These are phyloP conservation scores for Yponomeuta plumbellus DNA, from an alignment of 2,888 invertebrate genomes.

Conservation along the genomic window DNA sequence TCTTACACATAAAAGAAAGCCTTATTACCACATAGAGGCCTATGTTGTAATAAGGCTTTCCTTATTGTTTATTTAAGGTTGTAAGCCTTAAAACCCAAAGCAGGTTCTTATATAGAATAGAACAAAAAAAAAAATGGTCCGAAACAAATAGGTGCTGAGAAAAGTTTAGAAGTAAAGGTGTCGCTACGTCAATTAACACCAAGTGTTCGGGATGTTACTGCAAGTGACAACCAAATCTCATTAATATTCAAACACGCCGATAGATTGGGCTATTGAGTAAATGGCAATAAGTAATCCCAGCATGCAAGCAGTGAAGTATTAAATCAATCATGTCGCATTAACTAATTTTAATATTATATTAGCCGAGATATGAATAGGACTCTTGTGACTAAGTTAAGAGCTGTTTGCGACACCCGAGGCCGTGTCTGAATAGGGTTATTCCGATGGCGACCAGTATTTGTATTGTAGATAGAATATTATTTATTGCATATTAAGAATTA, in stretches of 20 bases:
- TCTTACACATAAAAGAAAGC: too few relatives aligned
- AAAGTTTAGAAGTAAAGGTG: not conserved
- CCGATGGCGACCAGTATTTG: not conserved
- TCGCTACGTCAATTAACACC: not conserved
- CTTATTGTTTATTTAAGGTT: too few relatives aligned
- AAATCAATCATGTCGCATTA: conserved; percentile 49
- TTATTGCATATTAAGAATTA: too few relatives aligned
- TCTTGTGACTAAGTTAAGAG: conserved; percentile 11
- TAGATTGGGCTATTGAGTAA: not conserved
- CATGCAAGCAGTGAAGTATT: conserved; percentile 21
- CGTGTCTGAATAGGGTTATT: not conserved
- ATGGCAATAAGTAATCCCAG: not conserved
- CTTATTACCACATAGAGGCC: too few relatives aligned
- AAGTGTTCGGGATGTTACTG: not conserved
- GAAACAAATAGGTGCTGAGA: too few relatives aligned
- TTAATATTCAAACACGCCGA: not conserved
- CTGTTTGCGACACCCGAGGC: conserved; percentile 8
- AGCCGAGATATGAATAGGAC: conserved; percentile 33
- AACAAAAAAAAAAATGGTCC: too few relatives aligned
- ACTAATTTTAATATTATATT: conserved; percentile 59
- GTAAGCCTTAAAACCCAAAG: too few relatives aligned
- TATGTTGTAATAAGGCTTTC: too few relatives aligned
- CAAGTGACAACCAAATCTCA: not conserved
- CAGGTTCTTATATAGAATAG: too few relatives aligned
- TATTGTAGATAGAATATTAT: not conserved